Percentiles rank a stretch among this genome's conserved stretches.
phyloP scores from a whole-genome alignment of 2,797 vertebrate species.

The Adrianichthys oophorus region DNA sequence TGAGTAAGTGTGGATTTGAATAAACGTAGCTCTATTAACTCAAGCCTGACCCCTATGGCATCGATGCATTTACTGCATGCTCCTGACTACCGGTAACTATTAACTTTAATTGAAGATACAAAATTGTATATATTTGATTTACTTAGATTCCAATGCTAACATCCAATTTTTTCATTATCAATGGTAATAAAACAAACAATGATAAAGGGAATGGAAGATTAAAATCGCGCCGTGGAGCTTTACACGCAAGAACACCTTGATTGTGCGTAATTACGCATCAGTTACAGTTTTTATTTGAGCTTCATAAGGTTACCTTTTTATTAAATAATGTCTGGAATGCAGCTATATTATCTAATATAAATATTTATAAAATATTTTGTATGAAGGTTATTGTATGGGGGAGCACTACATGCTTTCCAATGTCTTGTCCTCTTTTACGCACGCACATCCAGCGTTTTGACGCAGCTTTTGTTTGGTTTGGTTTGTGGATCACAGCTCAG shows the following conservation, averaged over 20 bases:
- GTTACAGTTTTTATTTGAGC: background rate
- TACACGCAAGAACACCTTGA: too few relatives aligned
- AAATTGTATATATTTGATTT: background rate
- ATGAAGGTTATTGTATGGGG: too few relatives aligned
- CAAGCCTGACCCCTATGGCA: constrained; percentile 55
- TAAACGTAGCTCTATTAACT: constrained; percentile 20
- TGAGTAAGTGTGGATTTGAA: constrained; percentile 34
- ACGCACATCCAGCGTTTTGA: constrained; percentile 28
- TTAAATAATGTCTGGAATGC: background rate
- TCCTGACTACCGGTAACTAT: background rate
- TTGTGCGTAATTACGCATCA: constrained; percentile 48
- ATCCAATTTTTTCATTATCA: too few relatives aligned
- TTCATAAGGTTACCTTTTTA: background rate
- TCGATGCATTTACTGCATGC: constrained; percentile 35
- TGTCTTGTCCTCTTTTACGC: constrained; percentile 46
- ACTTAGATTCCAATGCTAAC: too few relatives aligned
- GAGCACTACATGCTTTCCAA: background rate
- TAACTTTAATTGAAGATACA: background rate
- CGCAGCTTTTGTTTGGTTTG: constrained; percentile 37
- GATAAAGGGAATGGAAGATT: too few relatives aligned
- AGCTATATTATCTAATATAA: too few relatives aligned
- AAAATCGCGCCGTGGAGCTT: too few relatives aligned
- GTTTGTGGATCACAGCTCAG: constrained; percentile 42
- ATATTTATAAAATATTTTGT: too few relatives aligned
- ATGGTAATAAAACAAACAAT: too few relatives aligned